phyloP scores from a whole-genome alignment of 2,888 invertebrate genomes.

The Xestia c-nigrum region DNA sequence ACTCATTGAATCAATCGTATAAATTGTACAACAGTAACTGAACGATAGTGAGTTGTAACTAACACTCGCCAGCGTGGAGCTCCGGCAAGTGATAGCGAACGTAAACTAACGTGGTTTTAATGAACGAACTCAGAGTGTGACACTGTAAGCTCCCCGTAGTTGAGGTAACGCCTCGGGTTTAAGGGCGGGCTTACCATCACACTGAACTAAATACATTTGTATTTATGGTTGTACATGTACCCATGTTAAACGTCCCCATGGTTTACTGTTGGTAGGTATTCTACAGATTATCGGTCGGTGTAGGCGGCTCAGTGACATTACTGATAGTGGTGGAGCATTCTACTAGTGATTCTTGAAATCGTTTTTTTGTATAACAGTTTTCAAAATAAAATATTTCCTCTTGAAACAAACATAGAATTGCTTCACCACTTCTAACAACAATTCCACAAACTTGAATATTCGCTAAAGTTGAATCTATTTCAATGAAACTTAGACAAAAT shows the following conservation, averaged over 20 bases:
- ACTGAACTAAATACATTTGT: background rate
- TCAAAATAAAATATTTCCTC: background rate
- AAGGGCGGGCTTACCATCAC: slow-evolving; percentile 14
- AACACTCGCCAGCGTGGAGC: background rate
- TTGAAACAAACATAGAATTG: background rate
- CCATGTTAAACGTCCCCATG: too few species aligned
- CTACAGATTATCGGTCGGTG: background rate
- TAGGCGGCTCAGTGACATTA: background rate
- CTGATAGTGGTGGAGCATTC: background rate
- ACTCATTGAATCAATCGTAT: background rate
- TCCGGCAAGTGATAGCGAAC: background rate
- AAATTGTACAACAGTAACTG: background rate
- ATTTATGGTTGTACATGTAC: background rate
- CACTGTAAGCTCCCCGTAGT: slow-evolving; percentile 34
- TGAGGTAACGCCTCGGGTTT: slow-evolving; percentile 27
- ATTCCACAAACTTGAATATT: background rate
- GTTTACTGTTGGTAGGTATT: background rate
- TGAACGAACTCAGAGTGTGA: slow-evolving; percentile 42
- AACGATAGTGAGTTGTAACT: background rate
- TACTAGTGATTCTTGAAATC: background rate
- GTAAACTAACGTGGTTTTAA: slow-evolving; percentile 34
- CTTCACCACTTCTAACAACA: background rate
- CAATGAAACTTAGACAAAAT: background rate
- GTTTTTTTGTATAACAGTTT: too few species aligned
- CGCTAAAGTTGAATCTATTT: background rate